Base-by-base conservation (phyloP, 2,888 invertebrate genomes). In the Ectropis crepuscularia region DNA sequence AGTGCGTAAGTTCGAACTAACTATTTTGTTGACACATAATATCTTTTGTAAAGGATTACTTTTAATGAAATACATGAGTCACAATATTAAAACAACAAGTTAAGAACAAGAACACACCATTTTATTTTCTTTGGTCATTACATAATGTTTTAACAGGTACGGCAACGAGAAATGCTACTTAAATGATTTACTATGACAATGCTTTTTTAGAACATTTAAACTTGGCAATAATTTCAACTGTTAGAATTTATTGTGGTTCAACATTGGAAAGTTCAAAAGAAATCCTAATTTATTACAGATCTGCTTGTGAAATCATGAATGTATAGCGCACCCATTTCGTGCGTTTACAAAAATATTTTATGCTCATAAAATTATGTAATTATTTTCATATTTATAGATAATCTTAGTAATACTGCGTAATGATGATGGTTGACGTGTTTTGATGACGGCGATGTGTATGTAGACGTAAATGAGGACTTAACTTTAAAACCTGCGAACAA, bases 401-500 rank as follows among this genome's bases (percentile, higher is more conserved):
- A n/a, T 16, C 36, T 48, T 36, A n/a, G 36, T 0, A 16, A 37
- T 5, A 36, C 8, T 10, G 12, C 9, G 42, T 28, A 5, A n/a
- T 45, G 53, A 53, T 12, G 45, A 36, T 6, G 37, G 9, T 10
- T 28, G 5, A 39, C 8, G 36, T 6, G n/a, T 48, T 42, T 42
- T n/a, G 61, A 59, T 65, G 71, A 69, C 62, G 61, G 67, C 67
- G 74, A 74, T 75, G 73, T 74, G 69, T 69, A 57, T 68, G 16
- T 16, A 16, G 49, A 53, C 70, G 64, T 73, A 74, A 65, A 64
- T 49, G 49, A 64, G 70, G 5, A 51, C 51, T 51, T 51, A 51
- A 41, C 11, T 49, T 57, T 49, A 46, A 67, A 73, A 69, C 69
- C 84, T 83, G 82, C 39, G 50, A 53, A 78, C 64, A 78, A 78